These are phyloP conservation scores for Elephantulus edwardii DNA, from an alignment of 2,113 vertebrate species.

Conservation along the genomic window DNA sequence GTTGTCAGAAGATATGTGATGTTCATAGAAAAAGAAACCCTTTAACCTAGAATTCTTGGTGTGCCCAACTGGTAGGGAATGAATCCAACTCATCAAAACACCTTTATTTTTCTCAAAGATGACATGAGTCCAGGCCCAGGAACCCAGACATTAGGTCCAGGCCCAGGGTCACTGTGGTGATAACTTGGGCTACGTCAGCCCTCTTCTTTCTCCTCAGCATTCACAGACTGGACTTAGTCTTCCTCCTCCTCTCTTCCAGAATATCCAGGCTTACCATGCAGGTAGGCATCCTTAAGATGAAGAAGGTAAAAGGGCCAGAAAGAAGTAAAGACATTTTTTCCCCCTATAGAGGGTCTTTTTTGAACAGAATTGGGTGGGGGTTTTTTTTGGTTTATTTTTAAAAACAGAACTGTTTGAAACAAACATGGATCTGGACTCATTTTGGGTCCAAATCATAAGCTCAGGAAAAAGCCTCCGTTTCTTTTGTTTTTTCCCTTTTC, in stretches of 20 bases:
- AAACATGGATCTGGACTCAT: not conserved
- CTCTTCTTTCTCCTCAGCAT: not conserved
- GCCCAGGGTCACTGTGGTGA: not conserved
- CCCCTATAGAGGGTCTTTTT: not conserved
- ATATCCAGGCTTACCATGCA: not conserved
- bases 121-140: not conserved
- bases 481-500: not conserved
- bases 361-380: not conserved
- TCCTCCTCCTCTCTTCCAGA: not conserved
- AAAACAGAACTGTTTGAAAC: not conserved
- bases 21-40: slow-evolving; percentile 9
- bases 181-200: too few species aligned
- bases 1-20: not conserved
- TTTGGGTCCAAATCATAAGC: not conserved
- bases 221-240: not conserved
- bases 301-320: not conserved
- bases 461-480: not conserved
- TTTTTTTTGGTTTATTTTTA: too few species aligned
- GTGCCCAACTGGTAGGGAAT: not conserved
- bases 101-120: not conserved
- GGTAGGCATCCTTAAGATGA: not conserved
- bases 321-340: not conserved
- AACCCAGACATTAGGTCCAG: not conserved
- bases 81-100: not conserved
- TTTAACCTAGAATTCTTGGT: not conserved